Percentiles rank a stretch among this genome's conserved stretches.
Conservation (phyloP, 2,113 vertebrate genomes). For the Strix uralensis region DNA sequence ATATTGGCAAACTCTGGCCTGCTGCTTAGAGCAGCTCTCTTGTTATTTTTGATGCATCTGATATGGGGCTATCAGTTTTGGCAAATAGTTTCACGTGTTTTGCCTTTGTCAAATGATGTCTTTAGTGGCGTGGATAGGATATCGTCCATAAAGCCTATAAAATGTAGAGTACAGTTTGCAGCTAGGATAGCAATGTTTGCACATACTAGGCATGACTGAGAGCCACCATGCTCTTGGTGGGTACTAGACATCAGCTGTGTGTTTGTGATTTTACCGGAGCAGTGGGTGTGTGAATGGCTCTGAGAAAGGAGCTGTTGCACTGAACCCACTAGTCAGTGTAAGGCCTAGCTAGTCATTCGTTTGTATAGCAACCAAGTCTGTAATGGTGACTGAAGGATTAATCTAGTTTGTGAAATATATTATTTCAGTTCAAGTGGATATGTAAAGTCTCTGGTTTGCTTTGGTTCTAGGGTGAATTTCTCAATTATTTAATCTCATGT, state of each 20-base stretch:
- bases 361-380: not conserved
- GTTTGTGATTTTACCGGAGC: not conserved
- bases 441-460: not conserved
- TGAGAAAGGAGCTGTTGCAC: not conserved
- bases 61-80: not conserved
- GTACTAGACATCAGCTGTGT: too few species aligned
- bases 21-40: not conserved
- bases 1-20: not conserved
- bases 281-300: not conserved
- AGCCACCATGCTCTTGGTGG: not conserved
- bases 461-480: not conserved
- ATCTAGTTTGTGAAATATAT: not conserved
- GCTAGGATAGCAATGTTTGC: not conserved
- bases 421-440: not conserved
- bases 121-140: not conserved
- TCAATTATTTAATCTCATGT: conserved; percentile 18
- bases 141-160: not conserved
- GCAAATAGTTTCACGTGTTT: not conserved
- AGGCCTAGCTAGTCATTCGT: not conserved
- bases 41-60: not conserved
- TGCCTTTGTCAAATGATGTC: not conserved
- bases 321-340: not conserved
- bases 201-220: not conserved
- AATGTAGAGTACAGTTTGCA: not conserved
- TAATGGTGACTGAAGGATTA: not conserved